Percentiles rank a stretch among this genome's conserved stretches.
Evolutionary conservation across 2,797 vertebrate species (phyloP).

Genomic region (Mionectes olivaceus): DNA sequence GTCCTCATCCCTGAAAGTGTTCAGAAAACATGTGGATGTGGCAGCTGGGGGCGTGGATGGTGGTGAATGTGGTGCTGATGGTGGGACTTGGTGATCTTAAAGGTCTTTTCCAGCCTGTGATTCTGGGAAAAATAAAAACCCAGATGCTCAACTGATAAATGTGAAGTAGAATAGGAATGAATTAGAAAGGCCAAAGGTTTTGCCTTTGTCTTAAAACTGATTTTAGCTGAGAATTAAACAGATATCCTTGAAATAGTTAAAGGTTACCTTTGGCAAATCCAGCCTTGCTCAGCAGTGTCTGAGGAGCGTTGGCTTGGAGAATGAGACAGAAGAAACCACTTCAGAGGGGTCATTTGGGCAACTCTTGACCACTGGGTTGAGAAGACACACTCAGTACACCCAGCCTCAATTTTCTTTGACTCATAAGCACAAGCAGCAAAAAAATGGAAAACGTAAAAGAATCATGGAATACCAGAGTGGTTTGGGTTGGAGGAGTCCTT

Average conservation of each 20-base stretch:
- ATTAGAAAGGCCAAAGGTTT: not conserved
- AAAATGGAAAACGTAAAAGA: not conserved
- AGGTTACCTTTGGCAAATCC: not conserved
- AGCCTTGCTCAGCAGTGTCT: not conserved
- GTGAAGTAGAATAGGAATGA: not conserved
- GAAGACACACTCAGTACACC: not conserved
- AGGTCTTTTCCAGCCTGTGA: not conserved
- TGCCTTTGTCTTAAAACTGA: not conserved
- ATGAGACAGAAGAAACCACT: not conserved
- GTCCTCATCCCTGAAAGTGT: not conserved
- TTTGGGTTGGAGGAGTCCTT: not conserved
- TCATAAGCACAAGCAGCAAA: not conserved
- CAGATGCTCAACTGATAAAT: not conserved
- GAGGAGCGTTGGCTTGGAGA: not conserved
- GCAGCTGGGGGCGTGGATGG: fast-evolving
- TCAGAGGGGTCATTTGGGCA: not conserved
- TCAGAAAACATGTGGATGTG: not conserved
- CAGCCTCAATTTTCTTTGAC: not conserved
- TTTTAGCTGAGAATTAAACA: not conserved
- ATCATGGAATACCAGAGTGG: not conserved
- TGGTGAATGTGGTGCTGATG: not conserved
- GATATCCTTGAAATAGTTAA: not conserved
- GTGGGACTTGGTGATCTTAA: not conserved
- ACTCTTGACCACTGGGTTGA: not conserved
- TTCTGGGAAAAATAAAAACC: not conserved